Evolutionary conservation across 1,140 invertebrate species (phyloP), one percentile per base, ranked within the genome.

Genomic region (Papilio polyxenes): DNA sequence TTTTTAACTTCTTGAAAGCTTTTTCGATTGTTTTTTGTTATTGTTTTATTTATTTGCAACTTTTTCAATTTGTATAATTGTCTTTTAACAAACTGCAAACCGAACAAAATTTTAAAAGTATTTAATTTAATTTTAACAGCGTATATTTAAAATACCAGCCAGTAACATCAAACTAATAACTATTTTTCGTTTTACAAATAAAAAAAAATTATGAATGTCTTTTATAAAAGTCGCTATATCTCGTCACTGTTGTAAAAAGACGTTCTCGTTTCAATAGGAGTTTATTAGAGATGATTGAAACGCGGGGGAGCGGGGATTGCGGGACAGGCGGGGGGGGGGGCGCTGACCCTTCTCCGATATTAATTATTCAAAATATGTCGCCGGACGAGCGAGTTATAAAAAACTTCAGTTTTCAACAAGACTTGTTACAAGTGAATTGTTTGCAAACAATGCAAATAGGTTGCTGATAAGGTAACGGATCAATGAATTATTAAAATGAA

Each of bases 321-420:
- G 62, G 23, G 62, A 10, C 20, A 11, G 62, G 20, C n/a, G 69
- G 74, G 80, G 83, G 74, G 80, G 83, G 83, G 84, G 82, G 23
- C n/a, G 85, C 80, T 91, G 90, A 92, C 90, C 90, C 87, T 85
- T 87, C 83, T n/a, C 86, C 80, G 76, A 82, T 84, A 91, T 92
- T 92, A 91, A 92, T 91, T 91, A 92, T 92, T 92, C 91, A 91
- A 91, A 92, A 85, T 90, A 89, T 86, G 91, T 91, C 89, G 85
- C 80, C 82, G 84, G 76, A 78, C 76, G 49, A 17, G 6, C 15
- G 48, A 78, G 53, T 37, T 59, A 86, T 85, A 82, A 88, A 88
- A 88, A 88, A 82, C 84, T 82, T 83, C 85, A 59, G 49, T 78
- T 85, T 83, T 84, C 79, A 82, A 83, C 51, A 31, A 76, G 65